Base-by-base conservation (phyloP, 2,888 invertebrate species). In the Meteorus colon region DNA sequence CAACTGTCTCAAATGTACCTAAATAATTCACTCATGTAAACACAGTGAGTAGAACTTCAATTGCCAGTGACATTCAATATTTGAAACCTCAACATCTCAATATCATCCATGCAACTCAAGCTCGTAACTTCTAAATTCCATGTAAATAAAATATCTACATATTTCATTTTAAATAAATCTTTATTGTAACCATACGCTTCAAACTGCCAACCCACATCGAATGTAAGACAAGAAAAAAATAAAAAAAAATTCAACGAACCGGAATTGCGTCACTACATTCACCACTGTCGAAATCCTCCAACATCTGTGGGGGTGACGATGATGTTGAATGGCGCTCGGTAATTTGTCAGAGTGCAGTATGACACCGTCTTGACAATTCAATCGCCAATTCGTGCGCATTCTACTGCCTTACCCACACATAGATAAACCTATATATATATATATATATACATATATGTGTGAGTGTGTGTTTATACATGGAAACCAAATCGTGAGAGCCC, bases 321-420 rank as follows among this genome's bases (percentile, higher is more conserved):
- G 27, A 66, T 19, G 45, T 24, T 27, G 41, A 31, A 51, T 29
- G 59, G 51, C 19, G 55, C 34, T 55, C 24, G 6, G 55, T 69
- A 31, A 55, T 55, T 55, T 55, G 55, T 55, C 24, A 55, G 19
- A 55, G 55, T 55, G 19, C 55, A 55, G 55, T 55, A 55, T 55
- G 31, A 48, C 31, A 48, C 34, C 31, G 51, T 69, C 55, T 69
- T 69, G 69, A 69, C 69, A 69, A 69, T 69, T 55, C 31, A 34
- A 69, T 69, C 34, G 69, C 55, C 69, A 34, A 69, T 69, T 69
- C 55, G 55, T 69, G 69, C 55, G 41, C 69, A 69, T 55, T 69
- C 69, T 34, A 69, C 69, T 19, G 29, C n/a, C 48, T 48, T 19
- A 19, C n/a, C 16, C 4, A 48, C 24, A 24, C 24, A 24, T 24